Evolutionary conservation across 1,140 invertebrate genomes (phyloP), one percentile per base, ranked within the genome.

Genomic region (Polyergus mexicanus): DNA sequence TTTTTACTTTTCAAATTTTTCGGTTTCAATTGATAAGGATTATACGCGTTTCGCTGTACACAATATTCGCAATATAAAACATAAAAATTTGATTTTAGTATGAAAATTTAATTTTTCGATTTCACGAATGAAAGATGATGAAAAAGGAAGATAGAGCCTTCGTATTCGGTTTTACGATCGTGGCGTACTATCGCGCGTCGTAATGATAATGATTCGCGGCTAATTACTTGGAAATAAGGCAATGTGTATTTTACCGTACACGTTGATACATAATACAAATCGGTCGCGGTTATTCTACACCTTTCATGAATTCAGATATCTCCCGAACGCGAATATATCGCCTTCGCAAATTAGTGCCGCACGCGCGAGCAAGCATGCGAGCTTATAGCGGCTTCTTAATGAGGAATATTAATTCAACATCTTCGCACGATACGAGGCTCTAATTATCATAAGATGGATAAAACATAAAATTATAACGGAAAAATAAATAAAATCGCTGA

Each of bases 401-500:
- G 87, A 68, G 68, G 51, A 41, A 58, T 63, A 51, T 88, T 85
- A 85, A 80, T 85, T 88, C 58, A 80, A 74, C 41, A 74, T 60
- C 28, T 63, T 74, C 25, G 76, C 44, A 13, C 4, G 3, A 6
- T 11, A 7, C 22, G 19, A 19, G 41, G 41, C 63, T 35, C 62
- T 88, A 89, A 89, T 89, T 89, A 89, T 47, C 35, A 38, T 54
- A 5, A 19, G 38, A 65, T 28, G 47, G 44, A 25, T 78, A 68
- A 78, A 35, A 54, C 63, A 51, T 54, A 77, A 77, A 19, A 35
- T 11, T 60, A 2, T 72, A 58, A 35, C 47, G 65, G 66, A 74
- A 74, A 83, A 60, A 44, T 72, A 51, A 72, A 72, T 58, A 54
- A 54, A 25, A 10, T 7, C 41, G 13, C 41, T 78, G 35, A 6